Conservation (phyloP, 2,888 invertebrate species). For the Philhelius pedissequus region DNA sequence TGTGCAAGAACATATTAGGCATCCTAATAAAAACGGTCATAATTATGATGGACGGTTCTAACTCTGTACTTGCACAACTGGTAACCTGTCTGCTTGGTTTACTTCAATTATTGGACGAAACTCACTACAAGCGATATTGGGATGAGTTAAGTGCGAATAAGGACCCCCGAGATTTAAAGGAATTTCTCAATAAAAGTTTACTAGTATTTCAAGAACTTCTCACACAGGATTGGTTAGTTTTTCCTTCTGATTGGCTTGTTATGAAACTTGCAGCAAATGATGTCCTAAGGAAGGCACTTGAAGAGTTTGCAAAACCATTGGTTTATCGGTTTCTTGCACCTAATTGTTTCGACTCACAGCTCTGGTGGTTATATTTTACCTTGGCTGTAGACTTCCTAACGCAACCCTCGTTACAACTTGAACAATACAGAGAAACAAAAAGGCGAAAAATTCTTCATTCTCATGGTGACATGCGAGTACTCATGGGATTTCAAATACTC, state of each 20-base stretch:
- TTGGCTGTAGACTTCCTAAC: constrained; percentile 89
- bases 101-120: constrained; percentile 91
- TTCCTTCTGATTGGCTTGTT: constrained; percentile 94
- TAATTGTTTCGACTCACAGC: constrained; percentile 87
- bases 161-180: constrained; percentile 90
- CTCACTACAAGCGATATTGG: constrained; percentile 92
- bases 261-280: constrained; percentile 93
- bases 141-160: constrained; percentile 84
- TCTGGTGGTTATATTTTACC: constrained; percentile 89
- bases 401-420: constrained; percentile 89
- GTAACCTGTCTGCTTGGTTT: constrained; percentile 92
- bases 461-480: constrained; percentile 93
- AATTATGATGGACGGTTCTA: constrained; percentile 88
- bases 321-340: constrained; percentile 89
- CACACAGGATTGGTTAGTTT: constrained; percentile 80
- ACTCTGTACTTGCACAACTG: constrained; percentile 85
- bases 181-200: constrained; percentile 90
- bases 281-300: constrained; percentile 89
- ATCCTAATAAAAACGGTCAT: constrained; percentile 92
- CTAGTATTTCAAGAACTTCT: constrained; percentile 79
- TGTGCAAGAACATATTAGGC: constrained; percentile 89
- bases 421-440: constrained; percentile 90
- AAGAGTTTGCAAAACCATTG: constrained; percentile 93
- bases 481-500: constrained; percentile 94
- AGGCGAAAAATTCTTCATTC: constrained; percentile 87